Conservation (phyloP, 1,140 invertebrate species). For the Drosophila watanabei region DNA sequence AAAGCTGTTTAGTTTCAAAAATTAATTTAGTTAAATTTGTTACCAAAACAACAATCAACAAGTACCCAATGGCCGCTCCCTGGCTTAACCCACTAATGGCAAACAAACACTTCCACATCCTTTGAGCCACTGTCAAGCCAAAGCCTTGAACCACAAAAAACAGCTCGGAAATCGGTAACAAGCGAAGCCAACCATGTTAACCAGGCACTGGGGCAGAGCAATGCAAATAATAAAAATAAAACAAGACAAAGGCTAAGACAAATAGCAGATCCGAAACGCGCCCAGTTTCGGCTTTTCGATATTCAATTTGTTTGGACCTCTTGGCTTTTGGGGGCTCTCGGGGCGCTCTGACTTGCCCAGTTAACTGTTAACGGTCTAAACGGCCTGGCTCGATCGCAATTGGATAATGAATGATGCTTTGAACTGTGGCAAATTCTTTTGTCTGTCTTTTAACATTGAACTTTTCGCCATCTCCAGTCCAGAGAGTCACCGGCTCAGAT, state of each 20-base stretch:
- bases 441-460: conserved; percentile 77
- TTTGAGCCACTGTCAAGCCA: conserved; percentile 41
- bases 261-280: conserved; percentile 57
- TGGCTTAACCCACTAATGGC: not conserved
- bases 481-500: conserved; percentile 48
- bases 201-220: conserved; percentile 4
- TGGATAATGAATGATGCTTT: conserved; percentile 80
- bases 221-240: conserved; percentile 28
- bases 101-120: conserved; percentile 37
- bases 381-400: conserved; percentile 57
- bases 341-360: conserved; percentile 65
- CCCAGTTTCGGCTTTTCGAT: conserved; percentile 59
- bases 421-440: conserved; percentile 83
- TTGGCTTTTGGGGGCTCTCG: conserved; percentile 48
- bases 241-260: conserved; percentile 45
- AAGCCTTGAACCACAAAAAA: conserved; percentile 54
- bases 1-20: not conserved
- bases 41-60: not conserved
- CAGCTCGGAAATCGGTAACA: conserved; percentile 36
- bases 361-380: conserved; percentile 67
- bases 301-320: conserved; percentile 76
- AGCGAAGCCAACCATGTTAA: conserved; percentile 35
- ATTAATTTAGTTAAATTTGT: not conserved
- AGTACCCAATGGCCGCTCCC: conserved; percentile 5
- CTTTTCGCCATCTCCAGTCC: conserved; percentile 62